These are phyloP conservation scores for Salvelinus fontinalis DNA, from an alignment of 2,113 vertebrate genomes.

Conservation along the genomic window DNA sequence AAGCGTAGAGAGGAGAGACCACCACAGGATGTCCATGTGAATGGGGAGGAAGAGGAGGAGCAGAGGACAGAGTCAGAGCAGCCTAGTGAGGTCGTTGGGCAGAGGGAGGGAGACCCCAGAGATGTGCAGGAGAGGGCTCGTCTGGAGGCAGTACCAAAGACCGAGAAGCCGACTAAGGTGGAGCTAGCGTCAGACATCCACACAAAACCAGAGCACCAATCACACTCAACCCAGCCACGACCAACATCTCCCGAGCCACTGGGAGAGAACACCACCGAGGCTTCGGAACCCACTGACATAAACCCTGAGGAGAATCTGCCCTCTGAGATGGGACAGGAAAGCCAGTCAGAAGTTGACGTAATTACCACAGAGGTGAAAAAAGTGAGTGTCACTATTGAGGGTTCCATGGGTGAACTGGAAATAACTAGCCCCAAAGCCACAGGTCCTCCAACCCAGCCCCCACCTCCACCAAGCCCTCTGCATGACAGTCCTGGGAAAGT, in stretches of 20 bases:
- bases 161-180: background rate
- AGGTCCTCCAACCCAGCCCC: slow-evolving; percentile 69
- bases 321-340: background rate
- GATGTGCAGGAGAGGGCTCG: background rate
- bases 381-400: background rate
- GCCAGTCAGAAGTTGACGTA: background rate
- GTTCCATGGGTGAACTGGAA: slow-evolving; percentile 9
- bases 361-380: background rate
- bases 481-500: slow-evolving; percentile 32
- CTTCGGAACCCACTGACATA: background rate
- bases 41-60: slow-evolving; percentile 28
- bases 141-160: background rate
- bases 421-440: slow-evolving; percentile 14
- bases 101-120: background rate
- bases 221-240: background rate
- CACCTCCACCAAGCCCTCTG: slow-evolving; percentile 58
- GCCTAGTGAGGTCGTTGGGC: background rate
- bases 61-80: background rate
- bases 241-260: background rate
- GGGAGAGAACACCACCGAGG: background rate
- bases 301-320: slow-evolving; percentile 4
- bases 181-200: slow-evolving; percentile 19
- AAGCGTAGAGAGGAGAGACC: background rate
- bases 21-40: slow-evolving; percentile 21
- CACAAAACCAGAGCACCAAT: background rate